These are phyloP conservation scores for Irena cyanogastra DNA, from an alignment of 2,113 vertebrate genomes.

Conservation along the genomic window DNA sequence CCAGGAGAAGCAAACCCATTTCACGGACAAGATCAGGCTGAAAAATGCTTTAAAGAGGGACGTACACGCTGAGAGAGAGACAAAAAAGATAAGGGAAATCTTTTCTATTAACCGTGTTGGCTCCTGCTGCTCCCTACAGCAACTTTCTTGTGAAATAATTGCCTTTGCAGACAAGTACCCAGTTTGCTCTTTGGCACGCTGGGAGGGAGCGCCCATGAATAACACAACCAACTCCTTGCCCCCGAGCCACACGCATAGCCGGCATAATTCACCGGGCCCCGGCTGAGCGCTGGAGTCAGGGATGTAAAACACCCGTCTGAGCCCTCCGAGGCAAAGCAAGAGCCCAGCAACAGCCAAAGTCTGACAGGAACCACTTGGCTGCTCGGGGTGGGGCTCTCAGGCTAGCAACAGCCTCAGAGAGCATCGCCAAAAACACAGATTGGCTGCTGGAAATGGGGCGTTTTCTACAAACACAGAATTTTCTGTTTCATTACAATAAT, in stretches of 20 bases:
- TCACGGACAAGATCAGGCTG: not conserved
- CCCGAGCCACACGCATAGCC: conserved; percentile 56
- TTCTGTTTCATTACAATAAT: not conserved
- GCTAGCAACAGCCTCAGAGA: not conserved
- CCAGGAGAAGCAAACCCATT: not conserved
- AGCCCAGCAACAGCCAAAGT: not conserved
- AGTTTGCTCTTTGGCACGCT: conserved; percentile 47
- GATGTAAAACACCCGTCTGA: conserved; percentile 49
- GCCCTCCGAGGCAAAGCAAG: conserved; percentile 25
- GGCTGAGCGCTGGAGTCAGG: conserved; percentile 26
- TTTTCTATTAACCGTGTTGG: not conserved
- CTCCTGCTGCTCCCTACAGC: conserved; percentile 52
- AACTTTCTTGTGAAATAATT: conserved; percentile 58
- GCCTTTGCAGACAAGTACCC: conserved; percentile 55
- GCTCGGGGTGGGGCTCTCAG: not conserved
- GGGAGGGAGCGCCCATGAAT: conserved; percentile 42
- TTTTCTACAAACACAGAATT: not conserved
- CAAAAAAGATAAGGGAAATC: not conserved
- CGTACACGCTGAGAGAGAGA: rapidly evolving
- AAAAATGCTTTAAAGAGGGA: not conserved
- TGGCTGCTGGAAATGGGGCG: not conserved
- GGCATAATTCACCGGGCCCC: conserved; percentile 38
- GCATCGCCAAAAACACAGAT: not conserved
- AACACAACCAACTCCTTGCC: conserved; percentile 55
- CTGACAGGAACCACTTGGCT: not conserved